Base-by-base conservation (phyloP, 2,797 vertebrate species). In the Anniella stebbinsi region DNA sequence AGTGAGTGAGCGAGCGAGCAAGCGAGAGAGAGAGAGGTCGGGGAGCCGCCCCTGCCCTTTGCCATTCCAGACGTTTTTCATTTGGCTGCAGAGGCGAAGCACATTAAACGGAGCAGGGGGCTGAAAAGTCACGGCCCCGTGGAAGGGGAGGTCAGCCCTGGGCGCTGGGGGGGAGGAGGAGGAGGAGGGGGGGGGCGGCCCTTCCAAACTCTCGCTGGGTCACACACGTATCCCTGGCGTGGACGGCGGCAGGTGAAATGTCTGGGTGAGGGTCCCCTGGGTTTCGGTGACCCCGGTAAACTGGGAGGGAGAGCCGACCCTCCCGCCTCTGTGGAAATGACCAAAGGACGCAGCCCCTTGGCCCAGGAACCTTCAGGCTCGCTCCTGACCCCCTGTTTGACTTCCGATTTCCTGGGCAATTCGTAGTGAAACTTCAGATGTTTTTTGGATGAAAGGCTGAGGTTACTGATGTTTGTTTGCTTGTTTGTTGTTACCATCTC, bases 51-150 rank as follows among this genome's bases (percentile, higher is more conserved):
- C 94, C 96, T 97, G 95, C 93, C 93, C 78, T 82, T 95, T 95
- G 94, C 94, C 73, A 84, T 93, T 95, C 94, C 98, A 98, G 97
- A 97, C 96, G 97, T 96, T 97, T 97, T 95, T 96, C 97, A 98
- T 98, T 98, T 97, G 96, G 97, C 96, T 73, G 51, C 75, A 93
- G 95, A 94, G 95, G 96, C 92, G 93, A 93, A 93, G 96, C 94
- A 95, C 94, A 94, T 93, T 94, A 88, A 92, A 69, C 94, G 95
- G 92, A 12, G 94, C 85, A 94, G 84, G 77, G 41, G 90, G 9
- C 80, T 90, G 94, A 89, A 94, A 91, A 90, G 93, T 92, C 93
- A 91, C 80, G 86, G 95, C 93, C 89, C 92, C 94, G 94, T 93
- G 94, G 93, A 95, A 93, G 94, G 94, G 93, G 87, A 93, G 96